phyloP scores from a whole-genome alignment of 2,888 invertebrate species.

The Orthosia gracilis region DNA sequence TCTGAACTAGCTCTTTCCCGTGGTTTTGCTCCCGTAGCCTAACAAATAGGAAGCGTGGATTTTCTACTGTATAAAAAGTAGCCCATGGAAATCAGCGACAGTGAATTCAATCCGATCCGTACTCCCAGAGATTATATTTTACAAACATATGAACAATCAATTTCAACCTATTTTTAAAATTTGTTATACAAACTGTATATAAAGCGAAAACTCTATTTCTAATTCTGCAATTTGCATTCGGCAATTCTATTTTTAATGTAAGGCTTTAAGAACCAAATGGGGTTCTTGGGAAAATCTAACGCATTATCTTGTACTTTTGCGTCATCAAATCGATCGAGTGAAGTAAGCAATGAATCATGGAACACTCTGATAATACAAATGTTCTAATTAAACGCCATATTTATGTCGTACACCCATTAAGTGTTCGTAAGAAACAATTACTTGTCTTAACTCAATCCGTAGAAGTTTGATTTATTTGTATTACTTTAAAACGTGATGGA shows the following conservation, averaged over 20 bases:
- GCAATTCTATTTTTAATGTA: too few species aligned
- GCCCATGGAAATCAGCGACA: too few species aligned
- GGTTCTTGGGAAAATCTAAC: constrained; percentile 32
- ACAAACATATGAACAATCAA: too few species aligned
- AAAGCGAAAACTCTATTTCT: neutral
- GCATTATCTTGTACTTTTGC: constrained; percentile 22
- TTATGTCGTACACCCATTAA: constrained; percentile 42
- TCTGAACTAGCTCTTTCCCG: neutral
- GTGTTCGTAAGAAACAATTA: constrained; percentile 30
- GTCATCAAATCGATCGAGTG: constrained; percentile 54
- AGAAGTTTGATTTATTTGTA: constrained; percentile 53
- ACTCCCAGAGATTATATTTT: too few species aligned
- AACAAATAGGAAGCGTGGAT: too few species aligned
- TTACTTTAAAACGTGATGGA: neutral
- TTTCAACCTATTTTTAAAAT: too few species aligned
- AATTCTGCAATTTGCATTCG: too few species aligned
- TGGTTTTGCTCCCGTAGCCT: neutral
- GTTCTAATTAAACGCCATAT: constrained; percentile 55
- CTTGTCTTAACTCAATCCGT: constrained; percentile 11
- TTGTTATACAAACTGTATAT: neutral
- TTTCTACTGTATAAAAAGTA: neutral
- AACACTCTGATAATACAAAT: constrained; percentile 56
- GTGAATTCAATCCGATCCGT: too few species aligned
- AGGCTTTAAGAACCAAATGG: neutral
- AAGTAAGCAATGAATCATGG: constrained; percentile 56